A percentile compares a stretch with the other conserved stretches of the same genome.
Evolutionary conservation across 2,113 vertebrate species (phyloP).

Genomic region (Parus major): DNA sequence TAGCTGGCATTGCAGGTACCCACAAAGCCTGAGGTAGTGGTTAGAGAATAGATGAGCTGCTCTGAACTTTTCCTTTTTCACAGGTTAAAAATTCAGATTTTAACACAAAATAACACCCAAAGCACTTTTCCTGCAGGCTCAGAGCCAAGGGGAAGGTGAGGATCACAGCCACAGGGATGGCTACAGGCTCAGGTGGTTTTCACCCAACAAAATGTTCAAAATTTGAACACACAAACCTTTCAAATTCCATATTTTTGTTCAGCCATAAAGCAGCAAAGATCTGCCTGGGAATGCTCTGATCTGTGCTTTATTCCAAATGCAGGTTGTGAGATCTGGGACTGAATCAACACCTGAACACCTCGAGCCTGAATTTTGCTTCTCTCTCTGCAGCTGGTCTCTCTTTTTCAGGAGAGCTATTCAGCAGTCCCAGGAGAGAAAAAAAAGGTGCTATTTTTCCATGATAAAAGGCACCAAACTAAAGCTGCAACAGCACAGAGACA

Average conservation of each 20-base stretch:
- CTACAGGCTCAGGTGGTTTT: not conserved
- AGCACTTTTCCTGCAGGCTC: not conserved
- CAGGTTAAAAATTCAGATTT: not conserved
- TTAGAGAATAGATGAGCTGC: rapidly evolving
- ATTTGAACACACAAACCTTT: not conserved
- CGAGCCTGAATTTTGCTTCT: not conserved
- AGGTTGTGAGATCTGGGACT: not conserved
- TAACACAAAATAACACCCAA: not conserved
- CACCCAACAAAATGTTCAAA: not conserved
- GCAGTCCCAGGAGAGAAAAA: not conserved
- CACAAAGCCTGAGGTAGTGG: not conserved
- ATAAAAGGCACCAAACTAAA: slow-evolving; percentile 20
- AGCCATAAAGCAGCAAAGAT: not conserved
- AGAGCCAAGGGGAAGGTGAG: not conserved
- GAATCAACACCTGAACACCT: not conserved
- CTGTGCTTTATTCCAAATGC: not conserved
- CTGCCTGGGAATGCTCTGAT: not conserved
- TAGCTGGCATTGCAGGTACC: not conserved
- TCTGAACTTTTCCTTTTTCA: not conserved
- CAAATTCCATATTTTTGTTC: not conserved
- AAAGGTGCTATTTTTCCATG: not conserved
- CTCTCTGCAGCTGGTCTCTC: slow-evolving; percentile 4
- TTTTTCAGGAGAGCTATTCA: not conserved
- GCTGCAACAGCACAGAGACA: not conserved
- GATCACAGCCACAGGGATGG: not conserved